Evolutionary conservation across 2,888 invertebrate genomes (phyloP).

Genomic region (Pristionchus maxplancki): DNA sequence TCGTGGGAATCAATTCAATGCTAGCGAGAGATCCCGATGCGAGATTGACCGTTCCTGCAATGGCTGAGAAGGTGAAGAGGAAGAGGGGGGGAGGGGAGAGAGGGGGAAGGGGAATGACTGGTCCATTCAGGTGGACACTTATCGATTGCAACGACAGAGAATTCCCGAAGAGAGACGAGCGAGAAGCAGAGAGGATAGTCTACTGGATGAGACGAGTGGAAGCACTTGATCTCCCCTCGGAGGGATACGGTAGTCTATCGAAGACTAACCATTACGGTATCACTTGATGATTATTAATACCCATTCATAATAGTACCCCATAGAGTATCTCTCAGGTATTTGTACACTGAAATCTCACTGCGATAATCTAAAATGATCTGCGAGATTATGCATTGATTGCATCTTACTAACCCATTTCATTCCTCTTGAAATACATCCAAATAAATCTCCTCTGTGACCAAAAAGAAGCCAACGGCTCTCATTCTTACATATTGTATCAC

Average conservation of each 20-base stretch:
- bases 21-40: neutral
- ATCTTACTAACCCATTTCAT: neutral
- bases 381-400: neutral
- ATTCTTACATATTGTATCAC: neutral
- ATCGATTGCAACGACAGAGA: neutral
- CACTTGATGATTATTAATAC: neutral
- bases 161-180: neutral
- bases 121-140: neutral
- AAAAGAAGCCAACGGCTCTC: neutral
- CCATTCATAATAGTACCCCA: neutral
- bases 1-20: neutral
- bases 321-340: neutral
- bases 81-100: neutral
- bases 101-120: neutral
- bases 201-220: constrained; percentile 2
- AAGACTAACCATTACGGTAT: neutral
- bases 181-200: constrained; percentile 17
- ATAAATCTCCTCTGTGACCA: neutral
- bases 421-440: neutral
- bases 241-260: neutral
- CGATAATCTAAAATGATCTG: neutral
- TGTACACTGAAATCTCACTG: constrained; percentile 8
- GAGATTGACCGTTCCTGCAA: constrained; percentile 13
- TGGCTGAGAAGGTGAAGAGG: neutral
- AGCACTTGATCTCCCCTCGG: neutral